Evolutionary conservation across 2,113 vertebrate genomes (phyloP).

Genomic region (Argyrosomus japonicus): DNA sequence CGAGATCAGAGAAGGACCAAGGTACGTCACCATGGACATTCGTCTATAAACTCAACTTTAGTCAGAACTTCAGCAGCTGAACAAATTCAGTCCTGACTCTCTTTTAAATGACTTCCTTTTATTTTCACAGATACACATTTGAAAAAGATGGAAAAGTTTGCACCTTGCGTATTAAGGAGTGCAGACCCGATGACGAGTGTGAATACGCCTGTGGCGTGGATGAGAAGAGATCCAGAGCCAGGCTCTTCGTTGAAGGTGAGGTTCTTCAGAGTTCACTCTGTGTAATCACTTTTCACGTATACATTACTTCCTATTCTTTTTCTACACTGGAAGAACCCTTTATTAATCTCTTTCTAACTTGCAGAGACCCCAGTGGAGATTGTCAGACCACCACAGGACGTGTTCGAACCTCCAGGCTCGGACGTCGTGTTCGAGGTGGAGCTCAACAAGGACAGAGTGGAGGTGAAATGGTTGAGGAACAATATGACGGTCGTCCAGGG

Average conservation of each 20-base stretch:
- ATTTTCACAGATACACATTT: slow-evolving; percentile 89
- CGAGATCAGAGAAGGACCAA: slow-evolving; percentile 96
- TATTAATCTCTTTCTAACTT: slow-evolving; percentile 3
- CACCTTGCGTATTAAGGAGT: slow-evolving; percentile 93
- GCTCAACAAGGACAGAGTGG: slow-evolving; percentile 96
- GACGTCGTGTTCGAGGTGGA: slow-evolving; percentile 94
- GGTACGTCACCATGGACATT: slow-evolving; percentile 76
- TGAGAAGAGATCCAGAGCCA: slow-evolving; percentile 92
- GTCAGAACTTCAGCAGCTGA: too few relatives aligned
- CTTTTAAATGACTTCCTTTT: not conserved
- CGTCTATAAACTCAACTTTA: not conserved
- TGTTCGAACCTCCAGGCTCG: slow-evolving; percentile 91
- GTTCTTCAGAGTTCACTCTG: not conserved
- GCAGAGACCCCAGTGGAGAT: slow-evolving; percentile 97
- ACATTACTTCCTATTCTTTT: not conserved
- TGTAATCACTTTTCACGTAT: not conserved
- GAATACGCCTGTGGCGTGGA: slow-evolving; percentile 98
- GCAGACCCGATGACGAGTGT: slow-evolving; percentile 95
- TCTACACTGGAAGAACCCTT: not conserved
- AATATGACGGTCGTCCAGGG: slow-evolving; percentile 97
- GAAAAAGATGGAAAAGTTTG: slow-evolving; percentile 93
- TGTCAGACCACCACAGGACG: slow-evolving; percentile 92
- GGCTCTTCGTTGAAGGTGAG: slow-evolving; percentile 97
- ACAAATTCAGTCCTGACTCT: too few relatives aligned
- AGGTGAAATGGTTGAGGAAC: slow-evolving; percentile 97